Conservation (phyloP, 2,797 vertebrate genomes). For the Buceros bicornis region DNA sequence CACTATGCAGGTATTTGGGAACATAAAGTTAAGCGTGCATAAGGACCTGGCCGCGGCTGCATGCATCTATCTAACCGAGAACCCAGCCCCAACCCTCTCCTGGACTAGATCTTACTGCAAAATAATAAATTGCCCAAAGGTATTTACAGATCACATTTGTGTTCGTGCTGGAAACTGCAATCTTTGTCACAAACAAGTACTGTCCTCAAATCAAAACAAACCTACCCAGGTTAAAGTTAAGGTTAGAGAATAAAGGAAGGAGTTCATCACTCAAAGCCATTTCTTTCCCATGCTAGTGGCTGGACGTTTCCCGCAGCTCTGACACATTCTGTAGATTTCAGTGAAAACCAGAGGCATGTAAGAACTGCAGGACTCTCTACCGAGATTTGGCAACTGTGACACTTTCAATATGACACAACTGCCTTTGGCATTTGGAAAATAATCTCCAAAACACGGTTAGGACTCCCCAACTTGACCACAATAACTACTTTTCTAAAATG, state of each 20-base stretch:
- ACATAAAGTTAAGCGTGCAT: slow-evolving; percentile 30
- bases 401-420: not conserved
- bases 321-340: slow-evolving; percentile 6
- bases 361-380: not conserved
- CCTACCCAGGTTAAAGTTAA: not conserved
- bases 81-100: not conserved
- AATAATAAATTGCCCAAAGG: not conserved
- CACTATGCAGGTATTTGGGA: not conserved
- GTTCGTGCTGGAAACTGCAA: not conserved
- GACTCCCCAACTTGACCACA: not conserved
- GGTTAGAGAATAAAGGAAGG: slow-evolving; percentile 35
- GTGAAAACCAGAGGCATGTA: not conserved
- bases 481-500: not conserved
- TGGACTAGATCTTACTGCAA: not conserved
- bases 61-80: slow-evolving; percentile 37
- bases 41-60: not conserved
- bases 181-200: not conserved
- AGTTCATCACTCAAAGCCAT: not conserved
- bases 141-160: not conserved
- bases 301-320: rapidly evolving
- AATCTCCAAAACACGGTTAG: not conserved
- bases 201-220: slow-evolving; percentile 17
- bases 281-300: not conserved
- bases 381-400: not conserved
- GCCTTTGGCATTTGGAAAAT: not conserved